Percentiles rank a stretch among this genome's conserved stretches.
phyloP scores from a whole-genome alignment of 2,888 invertebrate species.

The Drosophila vallismaia region DNA sequence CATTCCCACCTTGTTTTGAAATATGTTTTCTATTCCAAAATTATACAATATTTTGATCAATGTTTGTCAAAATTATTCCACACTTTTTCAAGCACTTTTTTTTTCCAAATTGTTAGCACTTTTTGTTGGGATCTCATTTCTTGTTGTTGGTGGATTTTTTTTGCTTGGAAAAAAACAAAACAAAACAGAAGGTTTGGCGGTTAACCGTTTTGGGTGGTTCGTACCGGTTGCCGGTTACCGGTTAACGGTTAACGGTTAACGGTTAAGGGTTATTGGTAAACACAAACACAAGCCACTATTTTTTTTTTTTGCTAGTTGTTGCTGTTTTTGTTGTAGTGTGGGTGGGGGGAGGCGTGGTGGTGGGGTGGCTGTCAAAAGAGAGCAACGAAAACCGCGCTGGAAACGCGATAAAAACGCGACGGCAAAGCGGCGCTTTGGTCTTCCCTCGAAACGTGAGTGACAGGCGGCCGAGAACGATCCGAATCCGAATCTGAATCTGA shows the following conservation, averaged over 20 bases:
- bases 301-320: neutral
- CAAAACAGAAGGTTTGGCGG: constrained; percentile 11
- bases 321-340: neutral
- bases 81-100: constrained; percentile 3
- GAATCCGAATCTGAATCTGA: constrained; percentile 57
- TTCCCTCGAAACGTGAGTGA: constrained; percentile 10
- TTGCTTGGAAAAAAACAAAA: constrained; percentile 9
- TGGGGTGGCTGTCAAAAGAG: constrained; percentile 1
- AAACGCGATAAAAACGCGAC: constrained; percentile 1
- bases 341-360: neutral
- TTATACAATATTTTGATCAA: neutral
- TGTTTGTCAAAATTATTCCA: neutral
- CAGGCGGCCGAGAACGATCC: constrained; percentile 49
- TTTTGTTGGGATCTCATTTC: neutral
- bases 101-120: constrained; percentile 3
- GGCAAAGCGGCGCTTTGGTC: constrained; percentile 3
- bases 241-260: neutral
- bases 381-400: constrained; percentile 1
- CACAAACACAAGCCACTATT: constrained; percentile 1
- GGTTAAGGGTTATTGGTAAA: neutral
- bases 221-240: neutral
- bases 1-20: constrained; percentile 4
- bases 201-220: too few species aligned
- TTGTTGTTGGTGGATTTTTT: neutral
- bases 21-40: neutral